Evolutionary conservation across 2,113 vertebrate species (phyloP).

Genomic region (Rhadina sibilatrix): DNA sequence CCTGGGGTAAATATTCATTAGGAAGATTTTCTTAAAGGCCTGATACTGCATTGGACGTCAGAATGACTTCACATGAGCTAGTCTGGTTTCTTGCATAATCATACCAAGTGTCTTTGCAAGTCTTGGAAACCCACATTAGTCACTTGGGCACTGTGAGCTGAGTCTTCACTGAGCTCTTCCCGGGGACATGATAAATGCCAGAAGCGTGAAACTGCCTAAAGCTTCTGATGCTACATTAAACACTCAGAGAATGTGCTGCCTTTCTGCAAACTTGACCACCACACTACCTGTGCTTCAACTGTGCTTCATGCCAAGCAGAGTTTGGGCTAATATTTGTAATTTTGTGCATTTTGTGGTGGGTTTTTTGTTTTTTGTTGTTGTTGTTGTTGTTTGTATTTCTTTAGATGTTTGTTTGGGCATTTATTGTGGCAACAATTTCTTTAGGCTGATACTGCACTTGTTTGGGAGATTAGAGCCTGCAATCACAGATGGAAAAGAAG

Average conservation of each 20-base stretch:
- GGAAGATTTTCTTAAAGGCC: not conserved
- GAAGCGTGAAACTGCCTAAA: not conserved
- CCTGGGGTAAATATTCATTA: not conserved
- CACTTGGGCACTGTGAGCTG: not conserved
- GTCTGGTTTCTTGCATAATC: constrained; percentile 11
- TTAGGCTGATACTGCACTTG: not conserved
- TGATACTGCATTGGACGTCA: not conserved
- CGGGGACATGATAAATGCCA: not conserved
- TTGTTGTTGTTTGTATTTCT: too few species aligned
- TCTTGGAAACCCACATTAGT: constrained; percentile 21
- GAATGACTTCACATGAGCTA: not conserved
- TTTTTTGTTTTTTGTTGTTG: too few species aligned
- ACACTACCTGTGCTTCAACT: not conserved
- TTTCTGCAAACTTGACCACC: not conserved
- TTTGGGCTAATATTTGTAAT: not conserved
- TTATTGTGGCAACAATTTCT: not conserved
- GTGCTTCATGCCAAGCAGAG: not conserved
- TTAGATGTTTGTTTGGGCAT: not conserved
- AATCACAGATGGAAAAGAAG: not conserved
- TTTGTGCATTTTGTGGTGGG: not conserved
- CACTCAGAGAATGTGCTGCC: not conserved
- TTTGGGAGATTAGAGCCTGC: not conserved
- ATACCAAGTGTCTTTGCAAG: not conserved
- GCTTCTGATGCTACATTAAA: not conserved
- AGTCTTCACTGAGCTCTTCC: not conserved